A percentile compares a stretch with the other conserved stretches of the same genome.
phyloP scores from a whole-genome alignment of 2,888 invertebrate species.

The Meiosimyza decipiens region DNA sequence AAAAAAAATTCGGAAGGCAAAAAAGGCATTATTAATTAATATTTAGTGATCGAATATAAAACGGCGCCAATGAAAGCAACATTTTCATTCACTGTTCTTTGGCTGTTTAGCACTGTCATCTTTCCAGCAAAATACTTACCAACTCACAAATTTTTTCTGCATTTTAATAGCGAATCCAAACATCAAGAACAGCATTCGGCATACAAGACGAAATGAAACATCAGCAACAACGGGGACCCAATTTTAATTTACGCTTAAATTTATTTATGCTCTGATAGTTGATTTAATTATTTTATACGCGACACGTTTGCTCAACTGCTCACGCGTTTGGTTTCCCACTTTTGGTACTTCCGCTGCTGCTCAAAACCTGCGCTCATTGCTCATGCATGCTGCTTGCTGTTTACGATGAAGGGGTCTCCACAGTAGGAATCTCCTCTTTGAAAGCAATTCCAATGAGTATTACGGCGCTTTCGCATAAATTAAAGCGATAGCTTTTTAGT shows the following conservation, averaged over 20 bases:
- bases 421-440: conserved; percentile 8
- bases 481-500: background rate
- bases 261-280: conserved; percentile 27
- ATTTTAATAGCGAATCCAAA: background rate
- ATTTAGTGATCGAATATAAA: too few relatives aligned
- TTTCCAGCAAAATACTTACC: background rate
- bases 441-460: conserved; percentile 39
- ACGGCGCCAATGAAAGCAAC: too few relatives aligned
- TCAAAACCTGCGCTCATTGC: background rate
- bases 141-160: background rate
- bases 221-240: conserved; percentile 13
- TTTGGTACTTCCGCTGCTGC: background rate
- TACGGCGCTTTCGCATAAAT: conserved; percentile 44
- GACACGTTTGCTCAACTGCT: conserved; percentile 15
- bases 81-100: too few relatives aligned
- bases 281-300: conserved; percentile 24
- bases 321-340: background rate
- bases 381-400: background rate
- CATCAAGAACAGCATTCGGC: too few relatives aligned
- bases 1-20: too few relatives aligned
- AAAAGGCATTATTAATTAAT: too few relatives aligned
- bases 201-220: background rate
- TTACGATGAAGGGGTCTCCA: conserved; percentile 1
- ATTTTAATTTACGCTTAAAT: conserved; percentile 8
- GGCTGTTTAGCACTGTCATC: background rate